These are phyloP conservation scores for Eulimnadia texana DNA, from an alignment of 1,140 invertebrate species.

Conservation along the genomic window DNA sequence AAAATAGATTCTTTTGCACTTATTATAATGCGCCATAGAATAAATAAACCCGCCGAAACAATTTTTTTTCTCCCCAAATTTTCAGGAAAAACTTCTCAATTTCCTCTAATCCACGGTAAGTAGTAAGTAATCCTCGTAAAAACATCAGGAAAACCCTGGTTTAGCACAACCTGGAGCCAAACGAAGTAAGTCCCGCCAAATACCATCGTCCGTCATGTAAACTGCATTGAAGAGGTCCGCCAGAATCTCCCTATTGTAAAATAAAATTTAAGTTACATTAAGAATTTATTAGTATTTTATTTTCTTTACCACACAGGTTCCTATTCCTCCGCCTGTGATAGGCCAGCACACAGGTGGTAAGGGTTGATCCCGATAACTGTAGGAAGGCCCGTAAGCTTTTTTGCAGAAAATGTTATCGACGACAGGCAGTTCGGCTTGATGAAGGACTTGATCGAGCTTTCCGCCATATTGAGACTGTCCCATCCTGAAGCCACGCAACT, in stretches of 20 bases:
- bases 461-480: slow-evolving; percentile 51
- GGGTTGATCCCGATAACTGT: slow-evolving; percentile 48
- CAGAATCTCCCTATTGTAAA: slow-evolving; percentile 59
- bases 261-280: slow-evolving; percentile 20
- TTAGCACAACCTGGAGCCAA: slow-evolving; percentile 65
- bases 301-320: slow-evolving; percentile 60
- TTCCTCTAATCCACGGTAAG: slow-evolving; percentile 57
- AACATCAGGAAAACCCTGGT: slow-evolving; percentile 41
- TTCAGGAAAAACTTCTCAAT: slow-evolving; percentile 12
- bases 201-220: slow-evolving; percentile 65
- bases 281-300: neutral
- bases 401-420: slow-evolving; percentile 28
- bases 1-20: too few relatives aligned
- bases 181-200: slow-evolving; percentile 71
- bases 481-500: slow-evolving; percentile 67
- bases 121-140: slow-evolving; percentile 61
- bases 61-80: neutral
- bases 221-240: slow-evolving; percentile 65
- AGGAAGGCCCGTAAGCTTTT: slow-evolving; percentile 27
- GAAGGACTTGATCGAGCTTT: slow-evolving; percentile 45
- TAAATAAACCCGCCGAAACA: neutral
- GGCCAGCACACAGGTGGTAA: slow-evolving; percentile 80
- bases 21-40: neutral
- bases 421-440: slow-evolving; percentile 64
- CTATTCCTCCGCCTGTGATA: slow-evolving; percentile 55